Percentiles rank a stretch among this genome's conserved stretches.
These are phyloP conservation scores for Diorhabda carinulata DNA, from an alignment of 1,140 invertebrate species.

Conservation along the genomic window DNA sequence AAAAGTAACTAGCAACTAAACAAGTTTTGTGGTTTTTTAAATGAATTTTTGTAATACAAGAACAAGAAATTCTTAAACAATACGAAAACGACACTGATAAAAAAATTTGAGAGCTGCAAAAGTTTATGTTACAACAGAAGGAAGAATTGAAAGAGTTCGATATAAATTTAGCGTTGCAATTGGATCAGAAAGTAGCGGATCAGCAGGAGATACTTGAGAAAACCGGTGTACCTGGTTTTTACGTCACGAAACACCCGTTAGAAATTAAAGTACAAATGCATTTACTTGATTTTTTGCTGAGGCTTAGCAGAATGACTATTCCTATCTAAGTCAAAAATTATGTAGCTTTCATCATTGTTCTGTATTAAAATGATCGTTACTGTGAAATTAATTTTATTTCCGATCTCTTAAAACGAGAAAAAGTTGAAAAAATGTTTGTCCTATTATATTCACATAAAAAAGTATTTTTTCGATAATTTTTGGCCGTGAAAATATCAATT, in stretches of 20 bases:
- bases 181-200: slow-evolving; percentile 88
- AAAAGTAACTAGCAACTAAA: slow-evolving; percentile 57
- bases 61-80: slow-evolving; percentile 62
- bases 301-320: slow-evolving; percentile 64
- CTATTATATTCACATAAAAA: too few species aligned
- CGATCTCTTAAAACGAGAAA: too few species aligned
- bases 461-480: too few species aligned
- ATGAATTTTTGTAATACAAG: slow-evolving; percentile 48
- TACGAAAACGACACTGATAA: slow-evolving; percentile 53
- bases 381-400: too few species aligned
- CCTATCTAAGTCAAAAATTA: slow-evolving; percentile 17
- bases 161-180: slow-evolving; percentile 79
- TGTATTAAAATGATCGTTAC: too few species aligned
- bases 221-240: slow-evolving; percentile 88
- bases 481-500: too few species aligned
- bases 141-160: slow-evolving; percentile 75
- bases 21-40: neutral
- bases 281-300: slow-evolving; percentile 71
- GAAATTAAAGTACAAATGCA: slow-evolving; percentile 84
- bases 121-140: slow-evolving; percentile 63
- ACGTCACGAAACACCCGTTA: slow-evolving; percentile 80
- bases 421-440: too few species aligned
- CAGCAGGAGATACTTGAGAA: slow-evolving; percentile 89
- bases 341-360: too few species aligned
- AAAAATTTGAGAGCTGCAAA: slow-evolving; percentile 55